These are phyloP conservation scores for Pollenia amentaria DNA, from an alignment of 2,888 invertebrate species.

Conservation along the genomic window DNA sequence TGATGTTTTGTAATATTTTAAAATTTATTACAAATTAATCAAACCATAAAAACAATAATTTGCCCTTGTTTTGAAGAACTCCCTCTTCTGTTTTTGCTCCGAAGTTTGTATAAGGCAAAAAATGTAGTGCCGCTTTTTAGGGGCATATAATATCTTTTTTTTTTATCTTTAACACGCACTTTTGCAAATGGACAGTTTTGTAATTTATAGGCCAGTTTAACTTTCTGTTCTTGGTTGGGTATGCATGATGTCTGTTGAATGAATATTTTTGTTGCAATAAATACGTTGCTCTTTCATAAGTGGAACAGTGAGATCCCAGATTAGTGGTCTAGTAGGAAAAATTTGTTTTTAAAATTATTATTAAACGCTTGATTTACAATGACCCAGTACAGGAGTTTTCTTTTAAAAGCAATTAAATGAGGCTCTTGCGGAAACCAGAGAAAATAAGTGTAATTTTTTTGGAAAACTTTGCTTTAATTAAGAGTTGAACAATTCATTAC, in stretches of 20 bases:
- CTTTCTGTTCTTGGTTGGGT: neutral
- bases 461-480: no score
- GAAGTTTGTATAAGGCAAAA: conserved; percentile 19
- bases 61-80: conserved; percentile 5
- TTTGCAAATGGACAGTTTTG: conserved; percentile 48
- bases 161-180: conserved; percentile 64
- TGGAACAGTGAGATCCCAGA: conserved; percentile 30
- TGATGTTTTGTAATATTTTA: conserved; percentile 59
- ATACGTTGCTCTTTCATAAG: conserved; percentile 32
- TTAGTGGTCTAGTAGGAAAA: conserved; percentile 35
- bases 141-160: neutral
- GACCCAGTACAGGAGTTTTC: neutral
- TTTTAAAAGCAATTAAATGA: no score
- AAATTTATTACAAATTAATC: conserved; percentile 66
- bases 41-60: conserved; percentile 53
- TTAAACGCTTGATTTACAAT: conserved; percentile 39
- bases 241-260: neutral
- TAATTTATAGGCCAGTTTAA: conserved; percentile 49
- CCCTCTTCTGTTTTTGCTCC: neutral
- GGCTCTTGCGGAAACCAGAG: no score
- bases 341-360: conserved; percentile 33
- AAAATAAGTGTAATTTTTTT: no score
- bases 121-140: conserved; percentile 22
- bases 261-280: conserved; percentile 17
- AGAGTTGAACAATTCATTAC: no score